Evolutionary conservation across 2,888 invertebrate species (phyloP).

Genomic region (Abscondita cerata): DNA sequence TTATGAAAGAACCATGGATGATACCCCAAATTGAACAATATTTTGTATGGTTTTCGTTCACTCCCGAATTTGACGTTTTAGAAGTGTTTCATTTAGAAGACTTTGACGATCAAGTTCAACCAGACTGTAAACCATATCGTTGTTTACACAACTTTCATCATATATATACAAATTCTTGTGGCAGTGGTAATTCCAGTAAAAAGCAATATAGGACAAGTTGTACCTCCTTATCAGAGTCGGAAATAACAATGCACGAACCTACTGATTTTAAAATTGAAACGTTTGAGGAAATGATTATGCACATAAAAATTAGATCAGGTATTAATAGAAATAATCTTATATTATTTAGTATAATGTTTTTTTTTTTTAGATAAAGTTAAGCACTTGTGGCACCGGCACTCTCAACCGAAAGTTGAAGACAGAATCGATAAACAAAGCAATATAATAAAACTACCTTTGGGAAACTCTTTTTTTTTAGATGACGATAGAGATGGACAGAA

Average conservation of each 20-base stretch:
- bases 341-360: not conserved
- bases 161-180: conserved; percentile 36
- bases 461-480: conserved; percentile 48
- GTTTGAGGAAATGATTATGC: conserved; percentile 48
- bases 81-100: conserved; percentile 37
- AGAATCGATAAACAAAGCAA: conserved; percentile 38
- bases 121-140: conserved; percentile 17
- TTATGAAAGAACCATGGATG: conserved; percentile 67
- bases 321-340: not conserved
- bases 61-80: conserved; percentile 41
- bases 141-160: conserved; percentile 37
- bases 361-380: conserved; percentile 45
- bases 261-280: conserved; percentile 46
- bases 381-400: conserved; percentile 46
- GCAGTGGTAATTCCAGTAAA: conserved; percentile 40
- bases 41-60: conserved; percentile 48
- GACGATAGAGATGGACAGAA: conserved; percentile 13
- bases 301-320: conserved; percentile 46
- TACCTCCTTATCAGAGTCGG: conserved; percentile 25
- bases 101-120: conserved; percentile 37
- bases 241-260: conserved; percentile 41
- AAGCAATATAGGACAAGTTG: conserved; percentile 25
- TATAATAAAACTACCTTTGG: conserved; percentile 48
- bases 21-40: conserved; percentile 62
- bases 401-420: conserved; percentile 16